Evolutionary conservation across 1,140 invertebrate species (phyloP).

Genomic region (Euura saliciscinereae): DNA sequence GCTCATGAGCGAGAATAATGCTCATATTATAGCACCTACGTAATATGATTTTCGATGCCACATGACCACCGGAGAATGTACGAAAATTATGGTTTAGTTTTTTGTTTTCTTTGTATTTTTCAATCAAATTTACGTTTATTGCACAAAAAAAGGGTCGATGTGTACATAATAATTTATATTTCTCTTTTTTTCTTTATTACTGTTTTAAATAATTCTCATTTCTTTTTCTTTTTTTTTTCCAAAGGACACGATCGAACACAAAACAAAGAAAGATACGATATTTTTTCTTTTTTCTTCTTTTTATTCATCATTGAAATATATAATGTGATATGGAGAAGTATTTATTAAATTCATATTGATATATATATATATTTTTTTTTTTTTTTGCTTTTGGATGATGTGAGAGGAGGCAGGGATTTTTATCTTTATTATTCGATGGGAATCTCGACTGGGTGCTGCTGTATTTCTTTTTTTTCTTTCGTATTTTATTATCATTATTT

Average conservation of each 20-base stretch:
- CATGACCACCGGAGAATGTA: conserved; percentile 53
- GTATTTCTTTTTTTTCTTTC: conserved; percentile 32
- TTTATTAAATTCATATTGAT: conserved; percentile 43
- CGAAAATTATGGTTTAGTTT: conserved; percentile 30
- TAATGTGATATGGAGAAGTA: conserved; percentile 23
- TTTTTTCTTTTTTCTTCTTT: not conserved
- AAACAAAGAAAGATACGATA: conserved; percentile 38
- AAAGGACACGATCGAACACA: conserved; percentile 41
- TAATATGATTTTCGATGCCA: conserved; percentile 47
- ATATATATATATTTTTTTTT: conserved; percentile 17
- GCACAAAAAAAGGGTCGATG: conserved; percentile 43
- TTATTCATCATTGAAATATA: conserved; percentile 12
- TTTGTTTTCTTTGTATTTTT: conserved; percentile 29
- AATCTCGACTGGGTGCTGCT: conserved; percentile 46
- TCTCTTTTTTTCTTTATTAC: not conserved
- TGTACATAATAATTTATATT: conserved; percentile 35
- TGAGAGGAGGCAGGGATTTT: conserved; percentile 50
- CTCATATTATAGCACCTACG: conserved; percentile 22
- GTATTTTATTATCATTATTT: conserved; percentile 35
- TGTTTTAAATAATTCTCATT: conserved; percentile 15
- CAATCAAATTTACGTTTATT: conserved; percentile 51
- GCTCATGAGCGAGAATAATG: conserved; percentile 21
- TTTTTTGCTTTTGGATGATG: conserved; percentile 33
- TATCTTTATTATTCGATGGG: conserved; percentile 49
- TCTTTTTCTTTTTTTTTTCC: conserved; percentile 28